Evolutionary conservation across 2,888 invertebrate species (phyloP), one percentile per base, ranked within the genome.

Genomic region (Macrosiphum euphorbiae): DNA sequence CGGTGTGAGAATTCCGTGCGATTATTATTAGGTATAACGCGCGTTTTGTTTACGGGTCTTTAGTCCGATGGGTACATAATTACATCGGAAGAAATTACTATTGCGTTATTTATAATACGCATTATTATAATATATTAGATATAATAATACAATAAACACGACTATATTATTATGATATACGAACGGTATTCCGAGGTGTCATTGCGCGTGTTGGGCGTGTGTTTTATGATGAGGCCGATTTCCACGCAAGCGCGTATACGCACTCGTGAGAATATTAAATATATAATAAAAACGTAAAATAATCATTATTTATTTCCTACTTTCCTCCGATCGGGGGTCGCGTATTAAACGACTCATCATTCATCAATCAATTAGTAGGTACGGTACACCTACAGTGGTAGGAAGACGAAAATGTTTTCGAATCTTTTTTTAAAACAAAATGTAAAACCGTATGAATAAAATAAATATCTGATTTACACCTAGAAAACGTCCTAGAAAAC

Each of bases 41-140:
- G 13, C 13, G 47, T 86, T 86, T 86, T 86, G 47, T 86, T 86
- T 86, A 86, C 86, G 86, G 44, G 85, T 86, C 86, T 86, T 47
- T n/a, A 50, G 47, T 86, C 86, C n/a, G 86, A 86, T 86, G 86
- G 86, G 47, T 16, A 86, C 28, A n/a, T 50, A 86, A 44, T 47
- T 86, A 86, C 47, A 16, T 86, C 47, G 44, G 47, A 50, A 28
- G 86, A 50, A 50, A 86, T 86, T 86, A 86, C 47, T 86, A 78
- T 78, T 78, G 35, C 35, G 8, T 78, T 78, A 78, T 78, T 78
- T 78, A 78, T 78, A 78, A 78, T 78, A 47, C 28, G 85, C 28
- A 44, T 41, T 26, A 44, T 85, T 44, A 44, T 86, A 28, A 85
- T 86, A 16, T 86, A 85, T 41, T 78, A 78, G 35, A 41, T 35